Conservation (phyloP, 92 coral and sea anemone species). For the Heteractis magnifica region DNA sequence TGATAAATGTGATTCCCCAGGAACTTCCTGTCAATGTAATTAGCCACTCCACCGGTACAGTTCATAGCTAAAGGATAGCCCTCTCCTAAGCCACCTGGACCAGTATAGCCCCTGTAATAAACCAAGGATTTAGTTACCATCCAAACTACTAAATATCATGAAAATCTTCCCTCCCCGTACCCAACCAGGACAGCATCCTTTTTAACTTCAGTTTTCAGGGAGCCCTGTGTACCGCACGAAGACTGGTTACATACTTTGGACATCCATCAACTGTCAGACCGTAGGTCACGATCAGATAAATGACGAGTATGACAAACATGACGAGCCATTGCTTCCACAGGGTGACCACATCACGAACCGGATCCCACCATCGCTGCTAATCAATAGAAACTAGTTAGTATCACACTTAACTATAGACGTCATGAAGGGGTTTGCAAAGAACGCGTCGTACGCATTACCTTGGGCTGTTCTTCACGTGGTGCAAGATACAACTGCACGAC, state of each 20-base stretch:
- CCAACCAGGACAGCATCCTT: no score
- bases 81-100: slow-evolving; percentile 91
- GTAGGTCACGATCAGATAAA: slow-evolving; percentile 72
- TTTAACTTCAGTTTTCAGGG: neutral
- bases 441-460: slow-evolving; percentile 7
- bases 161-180: neutral
- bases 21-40: slow-evolving; percentile 77
- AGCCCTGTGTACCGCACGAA: neutral
- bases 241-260: slow-evolving; percentile 59
- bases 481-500: slow-evolving; percentile 71
- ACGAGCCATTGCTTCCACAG: slow-evolving; percentile 94
- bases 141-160: neutral
- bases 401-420: no score
- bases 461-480: slow-evolving; percentile 40
- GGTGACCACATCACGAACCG: slow-evolving; percentile 80
- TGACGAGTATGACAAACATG: slow-evolving; percentile 46
- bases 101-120: slow-evolving; percentile 80
- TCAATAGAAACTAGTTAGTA: neutral
- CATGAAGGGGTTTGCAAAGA: neutral
- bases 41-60: slow-evolving; percentile 98
- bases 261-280: slow-evolving; percentile 77
- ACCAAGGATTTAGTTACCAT: neutral
- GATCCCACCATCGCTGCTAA: slow-evolving; percentile 75
- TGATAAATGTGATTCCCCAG: slow-evolving; percentile 86
- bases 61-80: slow-evolving; percentile 70